These are phyloP conservation scores for Terrapene triunguis DNA, from an alignment of 2,113 vertebrate species.

Conservation along the genomic window DNA sequence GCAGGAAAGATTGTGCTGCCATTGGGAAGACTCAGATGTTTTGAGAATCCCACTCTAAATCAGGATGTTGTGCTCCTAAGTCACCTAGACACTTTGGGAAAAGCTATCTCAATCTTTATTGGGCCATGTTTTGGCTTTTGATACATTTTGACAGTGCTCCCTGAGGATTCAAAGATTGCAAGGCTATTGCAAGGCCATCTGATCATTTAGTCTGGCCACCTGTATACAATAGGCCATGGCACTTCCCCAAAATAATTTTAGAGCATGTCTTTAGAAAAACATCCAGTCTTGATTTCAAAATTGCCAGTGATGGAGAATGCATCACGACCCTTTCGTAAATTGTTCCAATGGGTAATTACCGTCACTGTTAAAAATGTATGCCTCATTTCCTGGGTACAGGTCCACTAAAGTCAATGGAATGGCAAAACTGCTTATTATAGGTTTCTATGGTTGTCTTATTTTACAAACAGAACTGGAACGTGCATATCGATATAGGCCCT, in stretches of 20 bases:
- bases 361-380: not conserved
- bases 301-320: not conserved
- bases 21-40: not conserved
- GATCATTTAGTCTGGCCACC: not conserved
- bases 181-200: too few species aligned
- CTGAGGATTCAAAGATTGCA: fast-evolving
- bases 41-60: not conserved
- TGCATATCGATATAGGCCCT: fast-evolving
- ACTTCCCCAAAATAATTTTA: not conserved
- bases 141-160: not conserved
- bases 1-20: not conserved
- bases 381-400: not conserved
- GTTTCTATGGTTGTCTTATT: not conserved
- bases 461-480: not conserved
- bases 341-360: not conserved
- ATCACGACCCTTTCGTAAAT: not conserved
- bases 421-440: not conserved
- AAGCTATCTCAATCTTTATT: fast-evolving
- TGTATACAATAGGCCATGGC: not conserved
- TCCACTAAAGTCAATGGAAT: not conserved
- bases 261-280: not conserved
- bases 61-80: not conserved
- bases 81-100: fast-evolving
- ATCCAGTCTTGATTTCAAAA: not conserved
- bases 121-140: not conserved